Conservation (phyloP, 2,113 vertebrate genomes). For the Carassius gibelio region DNA sequence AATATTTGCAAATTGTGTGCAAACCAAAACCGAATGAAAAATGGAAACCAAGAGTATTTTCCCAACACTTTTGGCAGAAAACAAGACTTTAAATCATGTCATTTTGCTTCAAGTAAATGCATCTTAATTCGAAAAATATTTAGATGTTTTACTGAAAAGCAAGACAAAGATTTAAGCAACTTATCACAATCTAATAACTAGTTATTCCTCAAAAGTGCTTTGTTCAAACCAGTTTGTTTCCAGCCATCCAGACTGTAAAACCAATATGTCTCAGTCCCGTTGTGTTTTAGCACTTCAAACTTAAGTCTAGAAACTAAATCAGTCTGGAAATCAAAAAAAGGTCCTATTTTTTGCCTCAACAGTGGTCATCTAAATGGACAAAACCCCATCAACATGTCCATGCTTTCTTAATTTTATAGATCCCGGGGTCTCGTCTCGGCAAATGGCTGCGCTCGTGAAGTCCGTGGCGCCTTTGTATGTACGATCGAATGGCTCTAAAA, state of each 20-base stretch:
- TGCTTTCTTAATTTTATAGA: slow-evolving; percentile 59
- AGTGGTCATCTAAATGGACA: slow-evolving; percentile 19
- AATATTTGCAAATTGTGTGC: too few relatives aligned
- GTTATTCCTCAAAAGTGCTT: background rate
- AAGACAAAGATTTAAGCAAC: too few relatives aligned
- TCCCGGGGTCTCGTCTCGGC: slow-evolving; percentile 46
- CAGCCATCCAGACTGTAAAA: background rate
- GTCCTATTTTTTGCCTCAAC: slow-evolving; percentile 34
- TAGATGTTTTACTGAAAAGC: too few relatives aligned
- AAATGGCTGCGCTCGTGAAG: slow-evolving; percentile 58
- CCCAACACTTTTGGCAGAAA: too few relatives aligned
- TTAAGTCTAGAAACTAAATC: background rate
- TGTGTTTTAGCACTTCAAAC: background rate
- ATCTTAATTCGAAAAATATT: too few relatives aligned
- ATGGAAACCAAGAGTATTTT: too few relatives aligned
- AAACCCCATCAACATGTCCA: slow-evolving; percentile 25
- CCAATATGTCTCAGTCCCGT: background rate
- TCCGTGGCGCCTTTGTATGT: slow-evolving; percentile 44
- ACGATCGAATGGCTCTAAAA: slow-evolving; percentile 55
- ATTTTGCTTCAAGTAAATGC: too few relatives aligned
- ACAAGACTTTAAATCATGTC: too few relatives aligned
- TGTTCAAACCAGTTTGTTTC: background rate
- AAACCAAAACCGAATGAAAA: too few relatives aligned
- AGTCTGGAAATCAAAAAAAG: background rate
- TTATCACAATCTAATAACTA: too few relatives aligned